Percentiles rank a stretch among this genome's conserved stretches.
Conservation (phyloP, 2,113 vertebrate genomes). For the Alectura lathami region DNA sequence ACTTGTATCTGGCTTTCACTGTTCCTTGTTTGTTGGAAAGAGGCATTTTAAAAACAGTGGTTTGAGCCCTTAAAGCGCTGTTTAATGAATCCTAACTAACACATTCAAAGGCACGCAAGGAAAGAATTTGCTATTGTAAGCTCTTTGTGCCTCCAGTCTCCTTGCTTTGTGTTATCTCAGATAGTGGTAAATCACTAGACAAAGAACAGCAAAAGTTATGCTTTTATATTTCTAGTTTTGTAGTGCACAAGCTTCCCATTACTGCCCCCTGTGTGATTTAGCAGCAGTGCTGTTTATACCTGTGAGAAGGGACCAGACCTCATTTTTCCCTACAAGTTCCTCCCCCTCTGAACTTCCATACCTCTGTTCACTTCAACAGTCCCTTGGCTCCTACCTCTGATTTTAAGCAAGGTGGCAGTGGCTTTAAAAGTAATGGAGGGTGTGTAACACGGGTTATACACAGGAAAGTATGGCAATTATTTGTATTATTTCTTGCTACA, state of each 20-base stretch:
- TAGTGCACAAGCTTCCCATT: neutral
- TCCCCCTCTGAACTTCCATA: neutral
- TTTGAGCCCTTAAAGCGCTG: neutral
- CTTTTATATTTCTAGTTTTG: too few relatives aligned
- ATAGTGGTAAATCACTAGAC: neutral
- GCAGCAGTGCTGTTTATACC: neutral
- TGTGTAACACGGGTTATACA: neutral
- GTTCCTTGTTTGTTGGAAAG: conserved; percentile 4
- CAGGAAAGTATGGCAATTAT: neutral
- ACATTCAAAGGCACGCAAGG: neutral
- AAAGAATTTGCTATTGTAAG: neutral
- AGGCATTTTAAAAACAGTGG: neutral
- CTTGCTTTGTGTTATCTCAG: neutral
- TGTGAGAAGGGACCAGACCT: neutral
- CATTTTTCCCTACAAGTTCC: neutral
- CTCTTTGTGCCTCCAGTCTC: neutral
- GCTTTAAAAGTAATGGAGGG: neutral
- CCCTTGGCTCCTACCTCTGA: neutral
- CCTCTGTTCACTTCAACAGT: neutral
- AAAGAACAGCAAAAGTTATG: neutral
- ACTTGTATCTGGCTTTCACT: neutral
- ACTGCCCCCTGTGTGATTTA: neutral
- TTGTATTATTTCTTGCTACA: fast-evolving
- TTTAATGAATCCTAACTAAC: neutral
- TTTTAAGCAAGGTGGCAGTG: neutral